Base-by-base conservation (phyloP, 1,140 invertebrate genomes). In the Leptoteleia sp. region DNA sequence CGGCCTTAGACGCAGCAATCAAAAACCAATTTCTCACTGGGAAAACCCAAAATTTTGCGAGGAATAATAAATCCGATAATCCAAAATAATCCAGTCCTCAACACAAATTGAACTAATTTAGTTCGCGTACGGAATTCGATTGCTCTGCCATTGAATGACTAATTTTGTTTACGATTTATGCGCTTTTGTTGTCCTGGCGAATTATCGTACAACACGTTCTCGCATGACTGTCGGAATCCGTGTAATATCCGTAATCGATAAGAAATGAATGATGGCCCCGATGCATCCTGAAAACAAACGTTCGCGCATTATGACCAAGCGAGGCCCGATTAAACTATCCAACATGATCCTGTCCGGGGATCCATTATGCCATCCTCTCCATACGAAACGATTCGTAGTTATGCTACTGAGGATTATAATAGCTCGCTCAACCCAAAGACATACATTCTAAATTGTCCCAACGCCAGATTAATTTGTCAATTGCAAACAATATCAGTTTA, bases 341-440 rank as follows among this genome's bases (percentile, higher is more conserved):
- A 38, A 47, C 31, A 57, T 25, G 17, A 57, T 40, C 31, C 19
- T 27, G 33, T 55, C n/a, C 52, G 13, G 16, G 52, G 35, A 65
- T 64, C 70, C 31, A 73, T 73, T 73, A 73, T 73, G 33, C 33
- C 16, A 13, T 37, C 19, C 50, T 54, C 37, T 57, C 40, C 64
- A 64, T 64, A 42, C 50, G 19, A 73, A 73, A 48, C 40, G 45
- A 35, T n/a, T 54, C 38, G 19, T 29, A 62, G 48, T 37, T 54
- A 64, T 62, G 59, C 45, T 31, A 9, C 19, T 8, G 22, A 13
- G 31, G 29, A 73, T 71, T 52, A 61, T 73, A 73, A 64, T 73
- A 42, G 40, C 4, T 22, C 57, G 54, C 38, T n/a, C 35, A 35
- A 29, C 13, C 37, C 25, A 42, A 33, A 50, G 57, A 72, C 65